These are phyloP conservation scores for Corydoras sp. DNA, from an alignment of 2,113 vertebrate species.

Conservation along the genomic window DNA sequence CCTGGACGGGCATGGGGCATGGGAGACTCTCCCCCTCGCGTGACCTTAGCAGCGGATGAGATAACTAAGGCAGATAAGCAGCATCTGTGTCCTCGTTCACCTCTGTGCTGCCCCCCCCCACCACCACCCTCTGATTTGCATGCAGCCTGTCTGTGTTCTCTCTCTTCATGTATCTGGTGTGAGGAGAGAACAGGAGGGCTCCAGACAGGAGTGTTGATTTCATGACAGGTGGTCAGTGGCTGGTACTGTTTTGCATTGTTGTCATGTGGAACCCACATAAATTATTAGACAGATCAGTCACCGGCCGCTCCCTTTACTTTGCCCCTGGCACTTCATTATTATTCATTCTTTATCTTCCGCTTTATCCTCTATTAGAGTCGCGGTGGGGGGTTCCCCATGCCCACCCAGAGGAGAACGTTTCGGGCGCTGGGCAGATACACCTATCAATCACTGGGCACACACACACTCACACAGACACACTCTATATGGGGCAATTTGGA, in stretches of 20 bases:
- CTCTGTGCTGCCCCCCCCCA: background rate
- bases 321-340: background rate
- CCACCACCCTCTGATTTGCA: constrained; percentile 17
- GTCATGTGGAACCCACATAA: background rate
- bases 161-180: background rate
- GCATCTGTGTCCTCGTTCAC: background rate
- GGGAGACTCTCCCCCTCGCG: too few species aligned
- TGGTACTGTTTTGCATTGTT: background rate
- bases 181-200: constrained; percentile 13
- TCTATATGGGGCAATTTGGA: too few species aligned
- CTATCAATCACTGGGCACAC: too few species aligned
- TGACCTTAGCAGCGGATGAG: too few species aligned
- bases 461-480: too few species aligned
- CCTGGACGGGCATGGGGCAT: too few species aligned
- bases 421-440: too few species aligned
- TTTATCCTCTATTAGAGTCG: too few species aligned
- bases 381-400: too few species aligned
- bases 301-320: background rate
- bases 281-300: background rate
- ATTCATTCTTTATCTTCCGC: too few species aligned
- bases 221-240: constrained; percentile 23
- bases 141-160: constrained; percentile 20
- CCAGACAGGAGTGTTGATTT: constrained; percentile 17
- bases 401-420: too few species aligned
- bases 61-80: background rate